Evolutionary conservation across 2,888 invertebrate species (phyloP).

Genomic region (Villa cingulata): DNA sequence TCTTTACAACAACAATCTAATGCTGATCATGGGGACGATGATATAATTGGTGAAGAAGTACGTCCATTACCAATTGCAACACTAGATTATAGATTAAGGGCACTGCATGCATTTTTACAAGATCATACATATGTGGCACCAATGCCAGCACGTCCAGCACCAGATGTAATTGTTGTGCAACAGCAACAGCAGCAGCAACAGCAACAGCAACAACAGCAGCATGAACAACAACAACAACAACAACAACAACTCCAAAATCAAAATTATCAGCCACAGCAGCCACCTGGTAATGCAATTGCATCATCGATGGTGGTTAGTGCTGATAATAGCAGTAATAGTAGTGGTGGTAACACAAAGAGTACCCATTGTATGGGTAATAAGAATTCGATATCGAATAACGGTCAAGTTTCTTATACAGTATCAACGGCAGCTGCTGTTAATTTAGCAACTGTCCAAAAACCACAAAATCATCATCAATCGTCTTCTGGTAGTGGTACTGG

Average conservation of each 20-base stretch:
- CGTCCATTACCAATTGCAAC: constrained; percentile 31
- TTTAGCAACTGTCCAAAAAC: neutral
- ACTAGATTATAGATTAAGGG: constrained; percentile 28
- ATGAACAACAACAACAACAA: neutral
- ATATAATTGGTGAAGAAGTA: constrained; percentile 33
- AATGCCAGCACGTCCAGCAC: constrained; percentile 18
- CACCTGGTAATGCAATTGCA: neutral
- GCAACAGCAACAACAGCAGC: neutral
- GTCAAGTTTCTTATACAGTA: neutral
- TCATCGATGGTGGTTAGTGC: neutral
- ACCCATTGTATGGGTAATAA: neutral
- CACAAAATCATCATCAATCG: constrained; percentile 10
- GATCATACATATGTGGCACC: constrained; percentile 34
- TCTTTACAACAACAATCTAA: constrained; percentile 13
- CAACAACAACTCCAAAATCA: neutral
- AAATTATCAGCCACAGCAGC: too few species aligned
- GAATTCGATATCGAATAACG: neutral
- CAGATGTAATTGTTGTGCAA: neutral
- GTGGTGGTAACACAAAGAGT: neutral
- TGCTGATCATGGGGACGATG: constrained; percentile 29
- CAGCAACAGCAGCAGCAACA: constrained; percentile 3
- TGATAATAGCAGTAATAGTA: constrained; percentile 1
- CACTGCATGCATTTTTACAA: constrained; percentile 30
- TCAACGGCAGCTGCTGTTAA: constrained; percentile 1
- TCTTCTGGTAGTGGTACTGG: neutral